phyloP scores from a whole-genome alignment of 2,113 vertebrate species.

The Tylochromis polylepis region DNA sequence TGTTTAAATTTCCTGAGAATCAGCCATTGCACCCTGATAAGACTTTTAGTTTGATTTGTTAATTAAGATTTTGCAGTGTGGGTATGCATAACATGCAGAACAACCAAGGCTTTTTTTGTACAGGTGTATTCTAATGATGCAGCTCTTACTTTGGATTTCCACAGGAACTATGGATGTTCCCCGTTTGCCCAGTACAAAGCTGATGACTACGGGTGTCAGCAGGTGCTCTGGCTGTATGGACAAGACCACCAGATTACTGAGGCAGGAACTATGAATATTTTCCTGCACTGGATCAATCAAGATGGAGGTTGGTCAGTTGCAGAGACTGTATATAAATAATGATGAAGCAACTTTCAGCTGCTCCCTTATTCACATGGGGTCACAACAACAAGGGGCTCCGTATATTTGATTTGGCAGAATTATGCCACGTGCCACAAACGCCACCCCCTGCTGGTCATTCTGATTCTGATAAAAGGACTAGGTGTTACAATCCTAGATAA shows the following conservation, averaged over 20 bases:
- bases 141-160: background rate
- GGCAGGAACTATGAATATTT: slow-evolving; percentile 93
- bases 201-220: slow-evolving; percentile 78
- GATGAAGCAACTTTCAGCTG: background rate
- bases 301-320: slow-evolving; percentile 76
- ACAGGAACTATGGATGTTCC: slow-evolving; percentile 84
- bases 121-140: background rate
- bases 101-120: background rate
- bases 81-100: accelerated
- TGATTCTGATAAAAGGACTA: too few relatives aligned
- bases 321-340: background rate
- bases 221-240: slow-evolving; percentile 89
- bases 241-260: slow-evolving; percentile 88
- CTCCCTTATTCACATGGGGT: too few relatives aligned
- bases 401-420: background rate
- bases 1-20: background rate
- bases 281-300: slow-evolving; percentile 90
- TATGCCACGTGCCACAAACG: background rate
- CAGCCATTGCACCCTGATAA: background rate
- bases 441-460: background rate
- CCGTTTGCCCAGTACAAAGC: slow-evolving; percentile 83
- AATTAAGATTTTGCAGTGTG: background rate
- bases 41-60: background rate
- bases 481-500: too few relatives aligned
- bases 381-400: background rate